A percentile compares a stretch with the other conserved stretches of the same genome.
Evolutionary conservation across 1,140 invertebrate species (phyloP).

Genomic region (Samia ricini): DNA sequence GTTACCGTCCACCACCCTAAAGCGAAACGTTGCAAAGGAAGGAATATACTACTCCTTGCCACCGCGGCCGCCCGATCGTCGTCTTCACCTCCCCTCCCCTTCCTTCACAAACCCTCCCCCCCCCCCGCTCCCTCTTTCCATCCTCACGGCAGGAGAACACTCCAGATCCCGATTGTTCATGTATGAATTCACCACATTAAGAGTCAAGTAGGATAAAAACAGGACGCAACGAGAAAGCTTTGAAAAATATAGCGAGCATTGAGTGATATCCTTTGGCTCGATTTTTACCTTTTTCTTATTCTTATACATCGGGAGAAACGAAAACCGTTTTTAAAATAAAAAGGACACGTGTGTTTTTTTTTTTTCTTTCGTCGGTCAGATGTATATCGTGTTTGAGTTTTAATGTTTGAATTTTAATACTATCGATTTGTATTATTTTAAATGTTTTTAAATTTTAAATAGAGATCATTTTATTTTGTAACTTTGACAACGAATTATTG

Average conservation of each 20-base stretch:
- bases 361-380: not conserved
- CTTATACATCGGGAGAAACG: conserved; percentile 1
- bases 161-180: conserved; percentile 74
- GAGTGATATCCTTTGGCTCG: conserved; percentile 58
- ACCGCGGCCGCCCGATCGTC: not conserved
- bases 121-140: conserved; percentile 21
- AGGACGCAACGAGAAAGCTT: conserved; percentile 67
- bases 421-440: not conserved
- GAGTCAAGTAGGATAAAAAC: conserved; percentile 79
- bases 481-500: too few relatives aligned
- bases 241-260: conserved; percentile 72
- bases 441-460: not conserved
- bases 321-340: conserved; percentile 18
- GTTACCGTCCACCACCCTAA: conserved; percentile 13
- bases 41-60: conserved; percentile 34
- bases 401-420: not conserved
- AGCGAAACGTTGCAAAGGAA: conserved; percentile 48
- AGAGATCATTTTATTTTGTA: too few relatives aligned
- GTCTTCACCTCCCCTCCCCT: conserved; percentile 16
- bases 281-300: conserved; percentile 55
- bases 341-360: conserved; percentile 18
- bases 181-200: conserved; percentile 79
- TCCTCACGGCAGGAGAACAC: conserved; percentile 40
- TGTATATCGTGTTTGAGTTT: not conserved
- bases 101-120: conserved; percentile 7